phyloP scores from a whole-genome alignment of 23 tunicate genomes.

The Styela plicata region DNA sequence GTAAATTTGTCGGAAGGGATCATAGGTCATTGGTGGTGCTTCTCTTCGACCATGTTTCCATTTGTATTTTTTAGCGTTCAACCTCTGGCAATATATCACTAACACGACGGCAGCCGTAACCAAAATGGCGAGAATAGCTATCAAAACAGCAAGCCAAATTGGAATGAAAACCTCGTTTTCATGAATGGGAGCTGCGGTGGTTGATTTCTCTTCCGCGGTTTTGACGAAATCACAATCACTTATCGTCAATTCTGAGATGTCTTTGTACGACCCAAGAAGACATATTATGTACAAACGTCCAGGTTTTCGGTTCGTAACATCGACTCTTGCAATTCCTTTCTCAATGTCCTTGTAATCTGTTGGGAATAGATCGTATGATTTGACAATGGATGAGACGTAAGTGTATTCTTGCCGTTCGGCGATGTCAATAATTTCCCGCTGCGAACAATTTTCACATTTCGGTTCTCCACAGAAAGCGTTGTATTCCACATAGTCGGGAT shows the following conservation, averaged over 20 bases:
- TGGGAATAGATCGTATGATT: slow-evolving; percentile 14
- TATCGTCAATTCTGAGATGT: slow-evolving; percentile 30
- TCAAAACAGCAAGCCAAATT: slow-evolving; percentile 22
- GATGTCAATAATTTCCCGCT: background rate
- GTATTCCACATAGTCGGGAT: slow-evolving; percentile 47
- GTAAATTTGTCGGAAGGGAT: slow-evolving; percentile 26
- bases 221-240: slow-evolving; percentile 7
- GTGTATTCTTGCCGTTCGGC: slow-evolving; percentile 5
- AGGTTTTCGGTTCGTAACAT: slow-evolving; percentile 31
- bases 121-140: slow-evolving; percentile 25
- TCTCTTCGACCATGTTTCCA: slow-evolving; percentile 19
- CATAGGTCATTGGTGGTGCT: slow-evolving; percentile 20
- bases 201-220: background rate
- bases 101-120: slow-evolving; percentile 29
- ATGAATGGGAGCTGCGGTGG: slow-evolving; percentile 1
- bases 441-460: slow-evolving; percentile 58
- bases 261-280: slow-evolving; percentile 53
- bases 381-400: slow-evolving; percentile 18
- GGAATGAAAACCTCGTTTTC: slow-evolving; percentile 18
- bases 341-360: background rate
- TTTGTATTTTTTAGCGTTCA: slow-evolving; percentile 20
- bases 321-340: slow-evolving; percentile 17
- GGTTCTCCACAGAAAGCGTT: slow-evolving; percentile 54
- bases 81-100: slow-evolving; percentile 19
- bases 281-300: slow-evolving; percentile 58